phyloP scores from a whole-genome alignment of 2,113 vertebrate genomes.

The Leucoraja erinaceus region DNA sequence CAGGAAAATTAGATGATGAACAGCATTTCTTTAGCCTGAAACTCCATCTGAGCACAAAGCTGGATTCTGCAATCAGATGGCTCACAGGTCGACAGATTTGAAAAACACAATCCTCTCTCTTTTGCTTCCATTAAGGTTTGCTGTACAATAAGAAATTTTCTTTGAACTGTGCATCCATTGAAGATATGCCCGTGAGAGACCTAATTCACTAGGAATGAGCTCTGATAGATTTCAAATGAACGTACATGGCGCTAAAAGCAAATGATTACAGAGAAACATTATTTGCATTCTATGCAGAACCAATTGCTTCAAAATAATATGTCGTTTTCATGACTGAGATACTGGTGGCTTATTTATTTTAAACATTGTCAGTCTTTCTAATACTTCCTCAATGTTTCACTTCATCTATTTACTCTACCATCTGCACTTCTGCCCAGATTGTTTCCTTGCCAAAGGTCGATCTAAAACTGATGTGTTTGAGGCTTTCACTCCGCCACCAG shows the following conservation, averaged over 20 bases:
- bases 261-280: neutral
- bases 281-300: neutral
- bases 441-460: no score
- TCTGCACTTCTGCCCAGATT: no score
- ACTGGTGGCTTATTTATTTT: no score
- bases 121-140: neutral
- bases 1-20: neutral
- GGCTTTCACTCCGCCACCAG: no score
- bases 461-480: no score
- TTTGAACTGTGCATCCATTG: neutral
- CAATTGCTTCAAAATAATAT: neutral
- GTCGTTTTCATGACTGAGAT: neutral
- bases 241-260: neutral
- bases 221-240: conserved; percentile 15
- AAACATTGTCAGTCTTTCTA: neutral
- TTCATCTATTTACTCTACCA: no score
- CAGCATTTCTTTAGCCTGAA: neutral
- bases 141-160: neutral
- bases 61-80: neutral
- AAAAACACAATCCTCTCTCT: neutral
- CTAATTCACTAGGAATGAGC: neutral
- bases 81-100: neutral
- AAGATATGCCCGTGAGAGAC: neutral
- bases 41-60: neutral
- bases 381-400: no score